These are phyloP conservation scores for Echinops telfairi DNA, from an alignment of 2,113 vertebrate species.

Conservation along the genomic window DNA sequence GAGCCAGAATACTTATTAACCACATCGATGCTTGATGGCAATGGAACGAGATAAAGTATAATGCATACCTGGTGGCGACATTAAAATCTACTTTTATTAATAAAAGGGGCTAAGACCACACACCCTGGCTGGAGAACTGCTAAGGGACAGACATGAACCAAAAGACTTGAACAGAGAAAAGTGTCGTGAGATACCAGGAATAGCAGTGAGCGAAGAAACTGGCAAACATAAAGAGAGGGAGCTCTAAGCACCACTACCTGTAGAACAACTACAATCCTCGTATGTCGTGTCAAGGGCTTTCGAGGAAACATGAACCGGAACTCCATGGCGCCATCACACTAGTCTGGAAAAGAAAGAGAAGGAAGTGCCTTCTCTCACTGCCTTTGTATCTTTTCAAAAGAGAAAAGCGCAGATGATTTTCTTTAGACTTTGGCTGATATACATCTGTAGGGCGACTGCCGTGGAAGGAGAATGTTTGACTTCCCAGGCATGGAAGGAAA, in stretches of 20 bases:
- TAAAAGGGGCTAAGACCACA: neutral
- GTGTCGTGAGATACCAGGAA: neutral
- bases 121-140: neutral
- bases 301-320: conserved; percentile 1
- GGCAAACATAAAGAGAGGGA: neutral
- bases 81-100: conserved; percentile 10
- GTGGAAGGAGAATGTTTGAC: neutral
- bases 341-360: neutral
- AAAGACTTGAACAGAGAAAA: conserved; percentile 38
- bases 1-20: neutral
- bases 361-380: neutral
- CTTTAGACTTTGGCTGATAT: conserved; percentile 12
- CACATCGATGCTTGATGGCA: neutral
- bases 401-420: neutral
- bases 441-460: conserved; percentile 22
- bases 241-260: neutral
- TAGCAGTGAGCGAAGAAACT: neutral
- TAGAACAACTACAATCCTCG: neutral
- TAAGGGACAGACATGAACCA: neutral
- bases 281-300: neutral
- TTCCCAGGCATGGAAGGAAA: neutral
- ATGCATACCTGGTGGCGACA: neutral
- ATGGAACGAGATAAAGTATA: neutral
- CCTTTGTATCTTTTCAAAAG: neutral
- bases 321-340: neutral